A percentile compares a stretch with the other conserved stretches of the same genome.
Conservation (phyloP, 1,140 invertebrate species). For the Sarcophaga peregrina region DNA sequence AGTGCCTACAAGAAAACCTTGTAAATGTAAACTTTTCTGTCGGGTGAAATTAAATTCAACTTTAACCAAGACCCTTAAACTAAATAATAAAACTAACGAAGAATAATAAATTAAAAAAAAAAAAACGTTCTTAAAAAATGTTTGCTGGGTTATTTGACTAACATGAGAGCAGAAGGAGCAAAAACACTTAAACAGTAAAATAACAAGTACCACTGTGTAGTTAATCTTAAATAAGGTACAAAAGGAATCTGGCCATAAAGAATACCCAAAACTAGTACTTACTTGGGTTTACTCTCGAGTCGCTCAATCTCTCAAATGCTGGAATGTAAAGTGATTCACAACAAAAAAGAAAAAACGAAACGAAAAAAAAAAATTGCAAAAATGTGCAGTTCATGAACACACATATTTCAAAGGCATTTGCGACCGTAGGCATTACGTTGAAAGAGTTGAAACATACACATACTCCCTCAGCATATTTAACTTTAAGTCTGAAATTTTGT, state of each 20-base stretch:
- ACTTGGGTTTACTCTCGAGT: background rate
- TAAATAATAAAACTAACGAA: no score
- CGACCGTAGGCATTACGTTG: no score
- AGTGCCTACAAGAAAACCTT: no score
- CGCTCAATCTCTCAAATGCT: background rate
- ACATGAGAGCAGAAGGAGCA: background rate
- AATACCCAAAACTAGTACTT: conserved; percentile 14
- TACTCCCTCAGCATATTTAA: no score
- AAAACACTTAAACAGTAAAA: background rate
- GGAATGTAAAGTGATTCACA: background rate
- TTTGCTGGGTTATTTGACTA: background rate
- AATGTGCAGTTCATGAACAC: background rate
- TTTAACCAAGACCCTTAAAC: no score
- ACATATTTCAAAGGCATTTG: conserved; percentile 12
- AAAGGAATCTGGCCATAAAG: background rate
- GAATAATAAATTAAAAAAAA: no score
- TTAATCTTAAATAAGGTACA: conserved; percentile 16
- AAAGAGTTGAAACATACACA: no score
- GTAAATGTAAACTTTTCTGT: no score
- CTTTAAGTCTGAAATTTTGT: no score
- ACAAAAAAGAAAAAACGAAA: background rate
- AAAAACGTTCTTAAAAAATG: background rate
- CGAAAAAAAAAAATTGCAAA: background rate
- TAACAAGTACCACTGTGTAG: conserved; percentile 13
- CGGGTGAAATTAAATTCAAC: no score